These are phyloP conservation scores for Synergus japonicus DNA, from an alignment of 2,888 invertebrate genomes.

Conservation along the genomic window DNA sequence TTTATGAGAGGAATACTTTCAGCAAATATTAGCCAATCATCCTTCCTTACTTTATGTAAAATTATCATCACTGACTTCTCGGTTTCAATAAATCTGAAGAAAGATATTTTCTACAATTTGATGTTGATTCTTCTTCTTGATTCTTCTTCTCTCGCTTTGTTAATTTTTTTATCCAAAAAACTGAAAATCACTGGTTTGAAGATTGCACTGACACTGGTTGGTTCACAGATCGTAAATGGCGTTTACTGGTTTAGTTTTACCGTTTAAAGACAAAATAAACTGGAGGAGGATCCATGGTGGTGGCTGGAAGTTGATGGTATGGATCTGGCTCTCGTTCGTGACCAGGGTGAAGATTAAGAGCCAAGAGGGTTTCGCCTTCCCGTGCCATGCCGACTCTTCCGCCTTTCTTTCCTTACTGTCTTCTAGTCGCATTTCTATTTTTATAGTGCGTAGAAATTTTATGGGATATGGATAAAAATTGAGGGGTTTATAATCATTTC, in stretches of 20 bases:
- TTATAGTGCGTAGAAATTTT: not conserved
- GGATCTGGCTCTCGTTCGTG: constrained; percentile 73
- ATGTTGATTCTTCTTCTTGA: not conserved
- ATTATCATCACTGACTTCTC: not conserved
- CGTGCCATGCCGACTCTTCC: constrained; percentile 39
- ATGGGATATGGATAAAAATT: not conserved
- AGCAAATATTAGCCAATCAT: not conserved
- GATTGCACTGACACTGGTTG: constrained; percentile 6
- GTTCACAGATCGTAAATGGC: constrained; percentile 44
- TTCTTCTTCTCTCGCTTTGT: not conserved
- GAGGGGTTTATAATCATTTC: not conserved
- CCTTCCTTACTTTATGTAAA: not conserved
- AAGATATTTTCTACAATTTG: not conserved
- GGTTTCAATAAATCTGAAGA: not conserved
- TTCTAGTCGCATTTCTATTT: not conserved
- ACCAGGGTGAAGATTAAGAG: constrained; percentile 58
- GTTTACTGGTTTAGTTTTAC: constrained; percentile 38
- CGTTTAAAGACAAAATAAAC: constrained; percentile 37
- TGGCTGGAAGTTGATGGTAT: constrained; percentile 67
- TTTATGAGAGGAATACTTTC: not conserved
- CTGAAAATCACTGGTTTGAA: not conserved
- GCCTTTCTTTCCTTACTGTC: constrained; percentile 36
- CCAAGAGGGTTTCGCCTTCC: constrained; percentile 61
- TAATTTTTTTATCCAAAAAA: not conserved
- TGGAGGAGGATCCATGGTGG: constrained; percentile 41